These are phyloP conservation scores for Elysia chlorotica DNA, from an alignment of 1,140 invertebrate genomes.

Conservation along the genomic window DNA sequence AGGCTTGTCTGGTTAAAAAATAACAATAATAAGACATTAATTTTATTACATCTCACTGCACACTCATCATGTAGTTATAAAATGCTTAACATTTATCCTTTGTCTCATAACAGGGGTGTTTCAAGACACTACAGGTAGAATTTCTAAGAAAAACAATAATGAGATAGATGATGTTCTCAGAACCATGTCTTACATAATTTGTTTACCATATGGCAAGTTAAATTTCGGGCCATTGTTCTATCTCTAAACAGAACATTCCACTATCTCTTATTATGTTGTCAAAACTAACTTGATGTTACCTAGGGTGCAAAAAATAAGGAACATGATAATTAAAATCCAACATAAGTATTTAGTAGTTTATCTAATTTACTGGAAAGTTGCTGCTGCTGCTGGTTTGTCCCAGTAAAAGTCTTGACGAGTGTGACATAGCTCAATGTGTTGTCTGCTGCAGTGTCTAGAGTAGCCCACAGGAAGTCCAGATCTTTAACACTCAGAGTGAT, in stretches of 20 bases:
- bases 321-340: too few species aligned
- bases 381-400: background rate
- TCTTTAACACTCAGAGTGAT: constrained; percentile 36
- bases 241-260: too few species aligned
- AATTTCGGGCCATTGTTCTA: too few species aligned
- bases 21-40: background rate
- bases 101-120: background rate
- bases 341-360: background rate
- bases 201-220: too few species aligned
- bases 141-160: too few species aligned
- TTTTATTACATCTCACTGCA: background rate
- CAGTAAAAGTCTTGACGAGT: constrained; percentile 37
- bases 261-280: too few species aligned
- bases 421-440: constrained; percentile 46
- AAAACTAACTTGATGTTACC: too few species aligned
- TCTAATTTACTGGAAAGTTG: background rate
- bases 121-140: too few species aligned
- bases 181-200: too few species aligned
- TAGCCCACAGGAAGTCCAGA: constrained; percentile 42
- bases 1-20: too few species aligned
- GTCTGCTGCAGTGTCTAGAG: constrained; percentile 38
- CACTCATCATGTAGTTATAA: background rate
- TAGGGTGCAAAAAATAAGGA: too few species aligned
- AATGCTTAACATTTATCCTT: background rate
- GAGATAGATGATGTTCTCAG: too few species aligned